Evolutionary conservation across 2,888 invertebrate genomes (phyloP), one percentile per base, ranked within the genome.

Genomic region (Drosophila borborema): DNA sequence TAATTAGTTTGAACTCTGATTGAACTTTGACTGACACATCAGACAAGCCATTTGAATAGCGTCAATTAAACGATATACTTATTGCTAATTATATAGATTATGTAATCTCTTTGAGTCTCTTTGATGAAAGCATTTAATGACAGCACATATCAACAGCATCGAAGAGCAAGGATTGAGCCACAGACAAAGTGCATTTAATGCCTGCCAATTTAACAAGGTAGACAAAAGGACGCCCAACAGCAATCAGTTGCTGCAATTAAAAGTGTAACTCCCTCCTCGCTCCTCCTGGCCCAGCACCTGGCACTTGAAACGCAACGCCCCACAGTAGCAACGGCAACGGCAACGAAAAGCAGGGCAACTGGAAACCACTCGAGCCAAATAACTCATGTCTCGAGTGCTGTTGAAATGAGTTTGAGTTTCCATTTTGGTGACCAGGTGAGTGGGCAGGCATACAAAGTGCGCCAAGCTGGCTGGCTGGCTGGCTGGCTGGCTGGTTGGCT

Each of bases 331-430:
- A 76, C 77, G 49, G 69, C 61, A 74, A 76, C 77, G 49, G 69
- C 61, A 63, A 74, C 23, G 73, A 61, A 67, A 74, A 75, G 54
- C 54, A 46, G 72, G 67, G 68, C 69, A 68, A 67, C 68, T 54
- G 66, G 49, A 70, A 62, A 60, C 28, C 80, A 84, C 88, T 86
- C 78, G 82, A 86, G 81, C 74, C 82, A 77, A 89, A 89, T 86
- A 83, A 82, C 76, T 84, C 78, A 76, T 81, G 89, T 90, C 89
- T 90, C 89, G 82, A 90, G 89, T 90, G 89, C 63, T 90, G 84
- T 89, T 90, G 78, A 87, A 90, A 90, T 82, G 84, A 86, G 86
- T 82, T 87, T 81, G 84, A 82, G 84, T 79, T 82, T 79, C 53
- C 71, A 68, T 65, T 63, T 49, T 51, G 64, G 43, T 62, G 74